Conservation (phyloP, 2,888 invertebrate genomes). For the Molanna angustata region DNA sequence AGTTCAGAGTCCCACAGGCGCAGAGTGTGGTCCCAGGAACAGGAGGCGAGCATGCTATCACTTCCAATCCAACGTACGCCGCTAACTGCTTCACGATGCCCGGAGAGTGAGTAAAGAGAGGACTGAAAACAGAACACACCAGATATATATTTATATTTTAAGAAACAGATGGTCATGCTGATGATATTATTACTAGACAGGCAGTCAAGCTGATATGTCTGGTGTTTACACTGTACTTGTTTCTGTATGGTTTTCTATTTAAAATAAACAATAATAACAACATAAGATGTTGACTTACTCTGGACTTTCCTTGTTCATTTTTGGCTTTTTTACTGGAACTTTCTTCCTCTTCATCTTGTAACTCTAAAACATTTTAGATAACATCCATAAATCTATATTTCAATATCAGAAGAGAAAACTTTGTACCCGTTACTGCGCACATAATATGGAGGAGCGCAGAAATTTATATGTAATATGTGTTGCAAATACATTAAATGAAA, state of each 20-base stretch:
- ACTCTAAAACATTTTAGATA: constrained; percentile 40
- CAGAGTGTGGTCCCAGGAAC: constrained; percentile 95
- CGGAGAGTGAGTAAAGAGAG: constrained; percentile 83
- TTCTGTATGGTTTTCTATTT: no score
- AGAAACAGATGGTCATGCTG: neutral
- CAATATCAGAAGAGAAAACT: constrained; percentile 3
- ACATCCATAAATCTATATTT: no score
- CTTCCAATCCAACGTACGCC: constrained; percentile 80
- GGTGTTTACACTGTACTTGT: no score
- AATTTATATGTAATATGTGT: no score
- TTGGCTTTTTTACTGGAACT: constrained; percentile 60
- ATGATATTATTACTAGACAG: no score
- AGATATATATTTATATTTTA: constrained; percentile 4
- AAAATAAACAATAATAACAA: no score
- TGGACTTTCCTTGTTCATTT: constrained; percentile 55
- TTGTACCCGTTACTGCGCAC: no score
- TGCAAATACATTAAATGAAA: no score
- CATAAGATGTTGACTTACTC: no score
- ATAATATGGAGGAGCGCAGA: no score
- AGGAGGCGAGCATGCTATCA: constrained; percentile 75
- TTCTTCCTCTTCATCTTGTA: constrained; percentile 56
- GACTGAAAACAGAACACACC: constrained; percentile 56
- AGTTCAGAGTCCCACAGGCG: constrained; percentile 91
- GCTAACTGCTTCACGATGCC: constrained; percentile 90
- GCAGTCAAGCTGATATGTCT: no score